Base-by-base conservation (phyloP, 2,113 vertebrate species). In the Salminus brasiliensis region DNA sequence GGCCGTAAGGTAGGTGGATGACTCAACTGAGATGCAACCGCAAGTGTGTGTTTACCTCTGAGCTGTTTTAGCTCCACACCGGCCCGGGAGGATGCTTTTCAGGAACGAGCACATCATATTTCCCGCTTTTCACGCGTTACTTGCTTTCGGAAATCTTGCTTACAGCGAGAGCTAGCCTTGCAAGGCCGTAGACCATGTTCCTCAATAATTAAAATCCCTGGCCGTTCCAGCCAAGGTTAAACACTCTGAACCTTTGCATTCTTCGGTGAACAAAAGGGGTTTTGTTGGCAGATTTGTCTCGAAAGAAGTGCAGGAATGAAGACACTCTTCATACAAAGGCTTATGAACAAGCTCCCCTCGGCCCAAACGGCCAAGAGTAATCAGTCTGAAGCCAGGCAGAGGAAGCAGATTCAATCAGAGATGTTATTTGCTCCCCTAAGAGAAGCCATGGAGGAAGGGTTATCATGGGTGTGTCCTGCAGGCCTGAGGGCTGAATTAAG, bases 41-140 rank as follows among this genome's bases (percentile, higher is more conserved):
- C 65, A 76, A 80, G 78, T 83, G 83, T 84, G 70, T 87, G 83
- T 86, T 84, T 69, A 73, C 74, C 79, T 79, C 72, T 74, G 81
- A 79, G 65, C 53, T 34, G 36, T 18, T 21, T 68, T 23, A 32
- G 32, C 39, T 10, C 18, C 29, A 34, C 9, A 9, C 15, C 36
- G 23, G 21, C 13, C 41, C n/a, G 8, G 23, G 8, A 47, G 55
- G 67, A 23, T 25, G 13, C 41, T 43, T 39, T 63, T 52, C 36
- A 36, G 18, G n/a, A 57, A 55, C 21, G 73, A 25, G 9, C 18
- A 2, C 47, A 13, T 71, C 55, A 34, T 45, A 70, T 72, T 69
- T 36, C 62, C 43, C 45, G 65, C 25, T 82, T 82, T 82, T 80
- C 66, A 72, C 76, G 59, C 68, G 32, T 76, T 36, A 36, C 73